A percentile compares a stretch with the other conserved stretches of the same genome.
phyloP scores from a whole-genome alignment of 2,797 vertebrate genomes.

The Sebastes nivosus region DNA sequence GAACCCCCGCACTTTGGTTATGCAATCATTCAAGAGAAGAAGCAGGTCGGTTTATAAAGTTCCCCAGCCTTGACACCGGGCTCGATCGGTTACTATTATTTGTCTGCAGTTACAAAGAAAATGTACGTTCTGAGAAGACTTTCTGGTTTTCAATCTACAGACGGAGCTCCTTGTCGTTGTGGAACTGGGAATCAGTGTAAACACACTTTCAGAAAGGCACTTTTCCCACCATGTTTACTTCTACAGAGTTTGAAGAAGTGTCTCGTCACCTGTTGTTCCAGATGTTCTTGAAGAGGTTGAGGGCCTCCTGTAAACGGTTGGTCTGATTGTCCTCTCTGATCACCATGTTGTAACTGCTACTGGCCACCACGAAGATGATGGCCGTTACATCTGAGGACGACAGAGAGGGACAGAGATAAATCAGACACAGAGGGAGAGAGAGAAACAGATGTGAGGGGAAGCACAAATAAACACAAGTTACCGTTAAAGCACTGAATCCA shows the following conservation, averaged over 20 bases:
- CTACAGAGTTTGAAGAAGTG: background rate
- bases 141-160: background rate
- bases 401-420: background rate
- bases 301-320: constrained; percentile 98
- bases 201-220: background rate
- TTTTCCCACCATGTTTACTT: background rate
- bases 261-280: constrained; percentile 96
- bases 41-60: background rate
- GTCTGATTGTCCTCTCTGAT: constrained; percentile 99
- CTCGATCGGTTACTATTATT: background rate
- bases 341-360: constrained; percentile 99
- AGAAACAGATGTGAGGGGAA: background rate
- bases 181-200: background rate
- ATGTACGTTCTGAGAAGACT: background rate
- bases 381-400: constrained; percentile 91
- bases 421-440: background rate
- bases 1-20: constrained; percentile 1
- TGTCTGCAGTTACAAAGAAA: background rate
- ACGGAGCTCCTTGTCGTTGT: background rate
- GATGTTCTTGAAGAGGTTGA: constrained; percentile 99
- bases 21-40: constrained; percentile 14
- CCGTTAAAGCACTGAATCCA: constrained; percentile 99
- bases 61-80: background rate
- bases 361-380: constrained; percentile 99
- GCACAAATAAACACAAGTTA: constrained; percentile 61